Conservation (phyloP, 2,797 vertebrate species). For the Leptoclinus maculatus region DNA sequence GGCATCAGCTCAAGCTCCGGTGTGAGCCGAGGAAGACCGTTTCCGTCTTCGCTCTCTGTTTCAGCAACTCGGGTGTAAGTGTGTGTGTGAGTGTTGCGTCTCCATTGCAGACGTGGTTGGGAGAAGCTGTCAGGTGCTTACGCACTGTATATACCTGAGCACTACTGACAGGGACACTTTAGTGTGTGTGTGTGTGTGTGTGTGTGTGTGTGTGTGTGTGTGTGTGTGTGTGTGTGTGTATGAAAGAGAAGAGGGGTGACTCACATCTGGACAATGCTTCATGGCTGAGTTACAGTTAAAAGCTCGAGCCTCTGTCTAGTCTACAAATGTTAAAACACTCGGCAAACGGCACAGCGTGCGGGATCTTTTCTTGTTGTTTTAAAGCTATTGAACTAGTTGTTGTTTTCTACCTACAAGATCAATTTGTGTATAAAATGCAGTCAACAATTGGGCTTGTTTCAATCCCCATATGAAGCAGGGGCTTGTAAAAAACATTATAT, state of each 20-base stretch:
- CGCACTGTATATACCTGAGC: constrained; percentile 43
- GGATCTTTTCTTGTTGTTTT: not conserved
- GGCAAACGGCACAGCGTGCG: not conserved
- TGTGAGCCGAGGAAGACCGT: constrained; percentile 16
- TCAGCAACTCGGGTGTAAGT: constrained; percentile 60
- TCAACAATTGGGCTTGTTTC: not conserved
- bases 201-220: constrained; percentile 9
- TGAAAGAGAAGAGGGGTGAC: constrained; percentile 47
- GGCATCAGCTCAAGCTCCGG: constrained; percentile 79
- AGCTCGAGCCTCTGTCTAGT: not conserved
- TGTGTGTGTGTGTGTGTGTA: not conserved
- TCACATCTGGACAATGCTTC: constrained; percentile 45
- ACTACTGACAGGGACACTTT: constrained; percentile 61
- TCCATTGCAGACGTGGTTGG: constrained; percentile 44
- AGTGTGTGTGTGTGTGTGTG: constrained; percentile 28
- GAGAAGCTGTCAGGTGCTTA: constrained; percentile 65
- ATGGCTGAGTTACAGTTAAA: constrained; percentile 16
- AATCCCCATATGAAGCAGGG: not conserved
- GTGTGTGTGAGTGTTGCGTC: constrained; percentile 23
- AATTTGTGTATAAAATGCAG: not conserved
- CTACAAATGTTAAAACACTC: not conserved
- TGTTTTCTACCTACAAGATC: not conserved
- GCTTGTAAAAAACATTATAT: not conserved
- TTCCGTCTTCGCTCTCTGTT: constrained; percentile 56
- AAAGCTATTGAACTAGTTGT: not conserved